Percentiles rank a stretch among this genome's conserved stretches.
Evolutionary conservation across 2,888 invertebrate species (phyloP).

Genomic region (Tipula lateralis): DNA sequence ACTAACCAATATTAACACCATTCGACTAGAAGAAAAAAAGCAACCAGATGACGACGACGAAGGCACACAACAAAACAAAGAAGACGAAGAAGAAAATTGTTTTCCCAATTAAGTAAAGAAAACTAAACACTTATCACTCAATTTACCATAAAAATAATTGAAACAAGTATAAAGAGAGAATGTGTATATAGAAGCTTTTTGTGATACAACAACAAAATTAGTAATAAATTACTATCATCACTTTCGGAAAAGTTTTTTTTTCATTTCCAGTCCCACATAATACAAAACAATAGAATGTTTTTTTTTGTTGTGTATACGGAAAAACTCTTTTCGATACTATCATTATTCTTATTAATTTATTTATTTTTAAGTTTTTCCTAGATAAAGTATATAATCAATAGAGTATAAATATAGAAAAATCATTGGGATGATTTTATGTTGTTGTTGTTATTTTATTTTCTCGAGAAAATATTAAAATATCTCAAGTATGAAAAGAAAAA

Average conservation of each 20-base stretch:
- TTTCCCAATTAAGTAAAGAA: not conserved
- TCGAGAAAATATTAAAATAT: slow-evolving; percentile 24
- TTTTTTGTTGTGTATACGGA: not conserved
- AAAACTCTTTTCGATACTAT: slow-evolving; percentile 7
- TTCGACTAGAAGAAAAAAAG: not conserved
- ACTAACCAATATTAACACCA: not conserved
- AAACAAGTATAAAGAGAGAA: not conserved
- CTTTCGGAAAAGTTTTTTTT: slow-evolving; percentile 14
- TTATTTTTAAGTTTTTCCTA: slow-evolving; percentile 19
- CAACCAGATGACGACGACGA: not conserved
- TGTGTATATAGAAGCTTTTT: not conserved
- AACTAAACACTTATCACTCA: slow-evolving; percentile 19
- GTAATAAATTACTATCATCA: slow-evolving; percentile 24
- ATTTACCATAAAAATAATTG: slow-evolving; percentile 11
- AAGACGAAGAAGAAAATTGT: not conserved
- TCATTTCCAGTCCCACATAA: not conserved
- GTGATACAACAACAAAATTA: not conserved
- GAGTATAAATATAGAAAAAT: slow-evolving; percentile 19
- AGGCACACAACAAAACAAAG: not conserved
- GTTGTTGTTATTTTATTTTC: not conserved
- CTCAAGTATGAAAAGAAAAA: slow-evolving; percentile 4
- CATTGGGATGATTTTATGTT: not conserved
- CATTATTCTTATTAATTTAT: slow-evolving; percentile 19
- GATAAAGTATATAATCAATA: slow-evolving; percentile 19
- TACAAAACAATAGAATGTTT: not conserved